These are phyloP conservation scores for Spodoptera picta DNA, from an alignment of 2,888 invertebrate genomes.

Conservation along the genomic window DNA sequence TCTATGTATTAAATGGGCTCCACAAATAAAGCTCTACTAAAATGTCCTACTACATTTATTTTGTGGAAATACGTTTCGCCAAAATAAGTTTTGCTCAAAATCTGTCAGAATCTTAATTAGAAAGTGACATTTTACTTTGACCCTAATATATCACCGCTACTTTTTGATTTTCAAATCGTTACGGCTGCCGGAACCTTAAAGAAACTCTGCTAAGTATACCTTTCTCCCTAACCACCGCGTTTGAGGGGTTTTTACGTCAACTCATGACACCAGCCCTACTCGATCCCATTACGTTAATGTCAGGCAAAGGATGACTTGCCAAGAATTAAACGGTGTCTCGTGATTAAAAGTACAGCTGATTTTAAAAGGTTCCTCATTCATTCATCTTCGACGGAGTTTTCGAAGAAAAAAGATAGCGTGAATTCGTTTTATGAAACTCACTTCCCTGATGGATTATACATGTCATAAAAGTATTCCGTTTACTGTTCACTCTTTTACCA, in stretches of 20 bases:
- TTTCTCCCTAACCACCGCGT: constrained; percentile 7
- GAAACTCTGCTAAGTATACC: constrained; percentile 10
- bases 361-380: constrained; percentile 3
- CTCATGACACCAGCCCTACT: constrained; percentile 50
- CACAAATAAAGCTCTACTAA: neutral
- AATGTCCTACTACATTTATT: neutral
- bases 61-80: too few species aligned
- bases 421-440: constrained; percentile 11
- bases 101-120: neutral
- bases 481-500: constrained; percentile 8
- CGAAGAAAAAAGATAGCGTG: neutral
- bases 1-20: constrained; percentile 15
- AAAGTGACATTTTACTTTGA: too few species aligned
- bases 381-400: neutral
- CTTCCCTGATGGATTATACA: constrained; percentile 14
- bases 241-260: constrained; percentile 35
- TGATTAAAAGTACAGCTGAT: constrained; percentile 38
- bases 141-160: too few species aligned
- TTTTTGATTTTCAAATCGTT: neutral
- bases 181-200: constrained; percentile 1
- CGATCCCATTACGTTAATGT: constrained; percentile 68
- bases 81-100: neutral
- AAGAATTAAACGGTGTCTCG: constrained; percentile 55
- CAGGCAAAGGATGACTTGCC: constrained; percentile 64
- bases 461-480: constrained; percentile 8